Conservation (phyloP, 2,888 invertebrate genomes). For the Anodontia alba region DNA sequence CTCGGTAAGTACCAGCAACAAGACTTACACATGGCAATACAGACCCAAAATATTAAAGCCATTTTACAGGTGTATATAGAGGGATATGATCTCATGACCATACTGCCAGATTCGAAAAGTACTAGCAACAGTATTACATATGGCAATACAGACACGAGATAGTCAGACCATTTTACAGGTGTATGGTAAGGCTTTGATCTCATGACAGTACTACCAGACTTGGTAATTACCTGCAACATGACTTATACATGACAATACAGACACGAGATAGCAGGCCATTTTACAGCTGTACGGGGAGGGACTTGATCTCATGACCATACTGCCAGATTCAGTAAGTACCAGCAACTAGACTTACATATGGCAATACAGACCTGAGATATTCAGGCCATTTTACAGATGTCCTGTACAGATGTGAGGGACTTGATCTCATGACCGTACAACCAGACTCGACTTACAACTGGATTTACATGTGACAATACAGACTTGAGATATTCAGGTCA, state of each 20-base stretch:
- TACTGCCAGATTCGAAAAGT: slow-evolving; percentile 81
- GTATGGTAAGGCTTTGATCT: slow-evolving; percentile 95
- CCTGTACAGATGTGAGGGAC: slow-evolving; percentile 96
- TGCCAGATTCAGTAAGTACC: slow-evolving; percentile 83
- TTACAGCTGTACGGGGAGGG: slow-evolving; percentile 97
- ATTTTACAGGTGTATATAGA: slow-evolving; percentile 96
- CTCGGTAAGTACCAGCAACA: slow-evolving; percentile 86
- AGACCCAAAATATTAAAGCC: slow-evolving; percentile 94
- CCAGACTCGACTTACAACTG: slow-evolving; percentile 86
- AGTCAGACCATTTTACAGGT: slow-evolving; percentile 95
- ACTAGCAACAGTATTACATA: slow-evolving; percentile 91
- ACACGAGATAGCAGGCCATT: slow-evolving; percentile 94
- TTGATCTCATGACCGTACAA: slow-evolving; percentile 90
- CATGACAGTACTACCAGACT: slow-evolving; percentile 87
- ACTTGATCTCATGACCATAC: slow-evolving; percentile 91
- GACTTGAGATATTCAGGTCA: slow-evolving; percentile 93
- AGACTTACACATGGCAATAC: slow-evolving; percentile 95
- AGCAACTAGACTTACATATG: slow-evolving; percentile 92
- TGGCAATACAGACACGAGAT: slow-evolving; percentile 95
- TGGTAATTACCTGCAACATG: slow-evolving; percentile 87
- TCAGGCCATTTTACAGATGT: slow-evolving; percentile 94
- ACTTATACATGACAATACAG: slow-evolving; percentile 95
- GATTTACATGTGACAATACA: slow-evolving; percentile 96
- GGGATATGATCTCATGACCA: slow-evolving; percentile 92
- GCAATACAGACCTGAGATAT: slow-evolving; percentile 95